These are phyloP conservation scores for Drosophila suboccidentalis DNA, from an alignment of 2,888 invertebrate genomes.

Conservation along the genomic window DNA sequence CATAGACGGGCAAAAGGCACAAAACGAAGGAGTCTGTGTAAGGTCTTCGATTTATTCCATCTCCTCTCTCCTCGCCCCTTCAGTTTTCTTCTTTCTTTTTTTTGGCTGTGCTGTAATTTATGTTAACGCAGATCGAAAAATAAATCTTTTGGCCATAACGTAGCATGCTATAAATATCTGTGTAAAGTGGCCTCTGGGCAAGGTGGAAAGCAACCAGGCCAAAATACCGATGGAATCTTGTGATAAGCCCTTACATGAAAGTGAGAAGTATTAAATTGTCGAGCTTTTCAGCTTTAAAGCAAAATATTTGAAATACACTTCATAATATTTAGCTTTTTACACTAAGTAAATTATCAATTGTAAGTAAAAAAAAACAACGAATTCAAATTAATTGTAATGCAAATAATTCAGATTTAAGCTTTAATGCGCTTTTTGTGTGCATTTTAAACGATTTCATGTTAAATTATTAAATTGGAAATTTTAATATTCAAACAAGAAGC, in stretches of 20 bases:
- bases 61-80: neutral
- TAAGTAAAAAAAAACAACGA: too few species aligned
- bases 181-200: slow-evolving; percentile 49
- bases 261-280: slow-evolving; percentile 11
- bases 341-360: too few species aligned
- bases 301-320: slow-evolving; percentile 5
- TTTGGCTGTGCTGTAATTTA: slow-evolving; percentile 61
- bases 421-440: neutral
- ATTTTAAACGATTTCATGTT: neutral
- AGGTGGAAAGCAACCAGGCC: slow-evolving; percentile 32
- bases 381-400: neutral
- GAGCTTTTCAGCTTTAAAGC: slow-evolving; percentile 2
- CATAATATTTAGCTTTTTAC: neutral
- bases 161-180: slow-evolving; percentile 65
- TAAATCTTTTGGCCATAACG: slow-evolving; percentile 66
- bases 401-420: neutral
- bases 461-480: neutral
- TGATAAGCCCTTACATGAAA: slow-evolving; percentile 36
- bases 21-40: slow-evolving; percentile 37
- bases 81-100: slow-evolving; percentile 17
- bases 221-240: slow-evolving; percentile 30
- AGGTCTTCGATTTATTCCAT: slow-evolving; percentile 32
- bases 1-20: slow-evolving; percentile 1
- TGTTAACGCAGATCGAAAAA: slow-evolving; percentile 72
- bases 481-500: neutral